Base-by-base conservation (phyloP, 1,140 invertebrate genomes). In the Sitodiplosis mosellana region DNA sequence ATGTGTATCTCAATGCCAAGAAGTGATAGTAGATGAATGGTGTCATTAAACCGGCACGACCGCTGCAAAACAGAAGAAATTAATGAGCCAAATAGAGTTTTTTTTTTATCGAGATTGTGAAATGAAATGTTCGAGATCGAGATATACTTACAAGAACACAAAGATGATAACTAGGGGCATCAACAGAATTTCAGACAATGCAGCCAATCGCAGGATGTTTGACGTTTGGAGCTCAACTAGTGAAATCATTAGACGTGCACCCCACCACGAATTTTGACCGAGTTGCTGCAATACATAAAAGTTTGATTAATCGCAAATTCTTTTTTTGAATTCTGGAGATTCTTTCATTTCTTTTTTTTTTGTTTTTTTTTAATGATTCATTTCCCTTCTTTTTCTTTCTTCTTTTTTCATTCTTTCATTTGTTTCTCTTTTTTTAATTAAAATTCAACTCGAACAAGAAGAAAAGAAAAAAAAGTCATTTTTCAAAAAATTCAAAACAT, bases 21-120 rank as follows among this genome's bases (percentile, higher is more conserved):
- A 97, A 97, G 58, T 93, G 87, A 67, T 94, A 96, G 69, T 96
- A 98, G 44, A 94, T 75, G 61, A 96, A 83, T 34, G 90, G 89
- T 33, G 90, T 83, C 51, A 96, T 68, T 17, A 94, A 63, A 46
- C 81, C 82, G 56, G 81, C 81, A 61, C 80, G 78, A 10, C 88
- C 88, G 57, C 90, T 93, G 46, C 17, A 15, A 14, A 34, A 19
- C 19, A 40, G 45, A 36, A 33, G 34, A n/a, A 18, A 17, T 18
- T n/a, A 17, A 46, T 8, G 36, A 34, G 21, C 40, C 12, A 3
- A 21, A 33, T 52, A 48, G 14, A 46, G 17, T 42, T n/a, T 44
- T 44, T 49, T 12, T 14, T 22, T 46, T n/a, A 45, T 33, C 43
- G 42, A 50, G 15, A 45, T 52, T 48, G 33, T 44, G 37, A n/a